phyloP scores from a whole-genome alignment of 2,888 invertebrate genomes.

The Calliopum simillimum region DNA sequence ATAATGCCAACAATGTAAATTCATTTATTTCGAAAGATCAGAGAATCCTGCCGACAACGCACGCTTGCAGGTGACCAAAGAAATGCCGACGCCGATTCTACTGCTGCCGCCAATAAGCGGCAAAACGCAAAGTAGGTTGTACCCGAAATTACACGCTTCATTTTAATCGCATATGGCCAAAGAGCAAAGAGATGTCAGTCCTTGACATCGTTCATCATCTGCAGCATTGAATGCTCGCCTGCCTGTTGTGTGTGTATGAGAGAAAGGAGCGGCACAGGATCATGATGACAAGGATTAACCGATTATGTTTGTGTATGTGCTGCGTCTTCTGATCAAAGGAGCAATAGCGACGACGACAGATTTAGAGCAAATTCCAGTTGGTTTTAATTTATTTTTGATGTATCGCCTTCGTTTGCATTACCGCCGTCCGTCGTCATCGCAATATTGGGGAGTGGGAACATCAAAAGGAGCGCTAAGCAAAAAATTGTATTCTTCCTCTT shows the following conservation, averaged over 20 bases:
- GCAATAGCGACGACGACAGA: background rate
- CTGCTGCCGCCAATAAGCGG: background rate
- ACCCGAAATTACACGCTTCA: conserved; percentile 23
- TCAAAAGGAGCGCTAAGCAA: conserved; percentile 3
- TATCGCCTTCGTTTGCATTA: too few species aligned
- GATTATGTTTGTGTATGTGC: background rate
- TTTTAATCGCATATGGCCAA: conserved; percentile 23
- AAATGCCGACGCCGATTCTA: background rate
- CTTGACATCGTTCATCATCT: conserved; percentile 27
- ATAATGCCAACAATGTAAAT: background rate
- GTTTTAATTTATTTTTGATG: too few species aligned
- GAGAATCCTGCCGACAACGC: conserved; percentile 14
- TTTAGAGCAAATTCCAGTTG: background rate
- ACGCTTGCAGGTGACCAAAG: background rate
- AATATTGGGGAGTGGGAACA: background rate
- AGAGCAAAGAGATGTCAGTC: background rate
- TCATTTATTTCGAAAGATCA: conserved; percentile 1
- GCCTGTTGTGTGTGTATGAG: too few species aligned
- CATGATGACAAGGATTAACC: too few species aligned
- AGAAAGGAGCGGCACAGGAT: too few species aligned
- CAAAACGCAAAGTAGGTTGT: conserved; percentile 24
- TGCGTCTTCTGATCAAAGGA: background rate
- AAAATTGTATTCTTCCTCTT: background rate
- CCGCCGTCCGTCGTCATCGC: too few species aligned
- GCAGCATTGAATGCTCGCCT: background rate